Conservation (phyloP, 2,888 invertebrate genomes). For the Lochmaea capreae region DNA sequence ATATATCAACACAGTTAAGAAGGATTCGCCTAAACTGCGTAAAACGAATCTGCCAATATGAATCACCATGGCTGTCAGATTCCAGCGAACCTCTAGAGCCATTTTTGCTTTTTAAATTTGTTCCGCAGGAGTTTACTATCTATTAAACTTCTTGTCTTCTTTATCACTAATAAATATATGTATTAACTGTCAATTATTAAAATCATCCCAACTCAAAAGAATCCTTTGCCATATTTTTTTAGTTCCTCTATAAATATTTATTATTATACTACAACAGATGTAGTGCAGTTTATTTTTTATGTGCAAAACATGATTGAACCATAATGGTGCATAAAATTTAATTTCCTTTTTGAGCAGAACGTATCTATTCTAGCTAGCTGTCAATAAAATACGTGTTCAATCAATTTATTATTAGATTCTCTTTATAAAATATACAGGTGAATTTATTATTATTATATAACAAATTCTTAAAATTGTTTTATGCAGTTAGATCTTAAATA, state of each 20-base stretch:
- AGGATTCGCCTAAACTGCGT: no score
- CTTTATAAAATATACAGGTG: not conserved
- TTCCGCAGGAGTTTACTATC: no score
- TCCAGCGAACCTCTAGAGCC: no score
- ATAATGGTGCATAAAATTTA: not conserved
- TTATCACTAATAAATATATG: no score
- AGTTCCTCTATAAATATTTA: not conserved
- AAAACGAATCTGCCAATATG: no score
- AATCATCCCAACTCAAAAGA: not conserved
- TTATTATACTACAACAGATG: not conserved
- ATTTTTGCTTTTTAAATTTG: no score
- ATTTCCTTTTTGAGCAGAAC: conserved; percentile 3
- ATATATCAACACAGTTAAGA: no score
- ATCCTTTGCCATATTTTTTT: not conserved
- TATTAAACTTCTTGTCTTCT: no score
- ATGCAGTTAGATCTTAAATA: not conserved
- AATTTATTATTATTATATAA: not conserved
- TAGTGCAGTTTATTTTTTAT: not conserved
- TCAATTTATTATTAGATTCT: conserved; percentile 2
- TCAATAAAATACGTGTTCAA: conserved; percentile 9
- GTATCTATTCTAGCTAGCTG: not conserved
- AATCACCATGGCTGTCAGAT: no score
- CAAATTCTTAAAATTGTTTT: conserved; percentile 1
- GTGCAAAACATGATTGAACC: not conserved
- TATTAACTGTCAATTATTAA: no score